Evolutionary conservation across 2,888 invertebrate species (phyloP).

Genomic region (Nymphalis c-album): DNA sequence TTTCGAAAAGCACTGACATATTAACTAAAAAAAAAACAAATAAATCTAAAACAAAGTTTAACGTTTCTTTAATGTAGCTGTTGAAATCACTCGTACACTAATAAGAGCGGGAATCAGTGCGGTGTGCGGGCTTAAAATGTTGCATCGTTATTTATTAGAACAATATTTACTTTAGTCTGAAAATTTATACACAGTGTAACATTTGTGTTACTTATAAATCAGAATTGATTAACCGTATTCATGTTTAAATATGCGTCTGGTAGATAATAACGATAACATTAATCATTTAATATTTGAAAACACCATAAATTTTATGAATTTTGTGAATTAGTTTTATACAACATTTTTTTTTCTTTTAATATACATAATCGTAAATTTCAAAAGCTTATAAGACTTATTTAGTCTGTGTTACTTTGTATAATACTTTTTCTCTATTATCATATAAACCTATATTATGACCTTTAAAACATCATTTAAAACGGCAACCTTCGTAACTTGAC

Average conservation of each 20-base stretch:
- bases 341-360: neutral
- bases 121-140: conserved; percentile 47
- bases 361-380: neutral
- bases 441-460: too few species aligned
- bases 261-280: conserved; percentile 7
- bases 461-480: too few species aligned
- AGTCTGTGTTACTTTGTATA: neutral
- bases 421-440: too few species aligned
- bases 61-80: conserved; percentile 47
- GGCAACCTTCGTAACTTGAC: too few species aligned
- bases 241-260: conserved; percentile 1
- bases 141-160: conserved; percentile 21
- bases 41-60: conserved; percentile 42
- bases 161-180: conserved; percentile 5
- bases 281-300: neutral
- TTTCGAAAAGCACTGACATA: neutral
- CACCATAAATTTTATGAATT: neutral
- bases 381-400: neutral
- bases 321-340: neutral
- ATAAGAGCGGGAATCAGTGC: conserved; percentile 59
- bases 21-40: conserved; percentile 12
- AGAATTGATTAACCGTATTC: conserved; percentile 1
- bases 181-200: conserved; percentile 6
- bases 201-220: conserved; percentile 5
- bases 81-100: conserved; percentile 54